Base-by-base conservation (phyloP, 2,113 vertebrate species). In the Piliocolobus tephrosceles region DNA sequence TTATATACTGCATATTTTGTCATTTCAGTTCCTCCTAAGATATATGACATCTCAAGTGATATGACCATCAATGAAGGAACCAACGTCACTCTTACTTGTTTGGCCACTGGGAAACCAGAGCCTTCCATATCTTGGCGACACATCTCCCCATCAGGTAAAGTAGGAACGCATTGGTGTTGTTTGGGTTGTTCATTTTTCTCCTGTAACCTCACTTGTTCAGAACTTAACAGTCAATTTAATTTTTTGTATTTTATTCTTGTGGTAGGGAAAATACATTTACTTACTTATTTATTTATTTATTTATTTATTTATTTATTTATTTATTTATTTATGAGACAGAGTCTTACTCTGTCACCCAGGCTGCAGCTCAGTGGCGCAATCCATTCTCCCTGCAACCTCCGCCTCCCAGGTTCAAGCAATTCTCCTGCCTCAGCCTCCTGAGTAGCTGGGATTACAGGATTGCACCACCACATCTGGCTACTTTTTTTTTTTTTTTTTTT, bases 101-200 rank as follows among this genome's bases (percentile, higher is more conserved):
- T 99, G 99, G 99, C 99, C 98, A 99, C 98, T 25, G 99, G 99
- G 84, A 99, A 99, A 96, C 99, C 99, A 14, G 99, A 99, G 97
- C 99, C 99, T 50, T 99, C 99, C 97, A 99, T 99, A 97, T 99
- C 99, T 94, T 99, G 99, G 99, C 99, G 99, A 98, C 99, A 99
- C 97, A 99, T 99, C 99, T 99, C 99, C 95, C 99, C 99, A 43
- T 99, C 99, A 81, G 99, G 99, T 99, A 98, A 99, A 99, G 61
- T 94, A 4, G 72, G 6, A 25, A 66, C 16, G 0, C 6, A 3
- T 27, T 9, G 1, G 8, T 27, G 0, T 40, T 61, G 38, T 50
- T 35, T 6, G 0, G 73, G n/a, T 32, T 78, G 1, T 87, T 89
- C 90, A 45, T 20, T 61, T 27, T 80, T 90, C 9, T 82, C 8